phyloP scores from a whole-genome alignment of 92 coral and sea anemone genomes.

The Umimayanthus chanpuru region DNA sequence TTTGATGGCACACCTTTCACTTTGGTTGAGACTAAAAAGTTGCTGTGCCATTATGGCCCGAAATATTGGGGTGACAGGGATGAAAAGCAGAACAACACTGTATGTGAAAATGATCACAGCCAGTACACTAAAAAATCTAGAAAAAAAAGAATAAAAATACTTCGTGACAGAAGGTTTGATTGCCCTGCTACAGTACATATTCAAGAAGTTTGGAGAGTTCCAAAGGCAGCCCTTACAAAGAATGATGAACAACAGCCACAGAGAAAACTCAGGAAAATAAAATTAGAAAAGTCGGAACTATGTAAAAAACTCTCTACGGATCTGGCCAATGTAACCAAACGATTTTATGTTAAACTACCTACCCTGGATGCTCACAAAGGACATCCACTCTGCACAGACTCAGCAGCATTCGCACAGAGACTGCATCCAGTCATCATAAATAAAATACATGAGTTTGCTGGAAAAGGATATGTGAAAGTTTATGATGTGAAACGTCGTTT shows the following conservation, averaged over 20 bases:
- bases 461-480: neutral
- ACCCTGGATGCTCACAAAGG: neutral
- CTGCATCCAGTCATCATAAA: neutral
- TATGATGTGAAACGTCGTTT: neutral
- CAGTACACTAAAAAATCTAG: neutral
- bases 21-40: neutral
- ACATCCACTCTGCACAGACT: neutral
- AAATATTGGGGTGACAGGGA: neutral
- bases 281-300: neutral
- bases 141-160: neutral
- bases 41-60: neutral
- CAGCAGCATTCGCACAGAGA: neutral
- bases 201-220: neutral
- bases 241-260: neutral
- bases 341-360: neutral
- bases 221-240: neutral
- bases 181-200: neutral
- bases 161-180: neutral
- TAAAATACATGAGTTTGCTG: neutral
- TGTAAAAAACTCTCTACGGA: neutral
- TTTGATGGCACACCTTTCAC: neutral
- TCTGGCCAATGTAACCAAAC: neutral
- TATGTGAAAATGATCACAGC: neutral
- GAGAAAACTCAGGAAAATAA: neutral
- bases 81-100: neutral